Percentiles rank a stretch among this genome's conserved stretches.
Conservation (phyloP, 2,113 vertebrate genomes). For the Tychaedon coryphoeus region DNA sequence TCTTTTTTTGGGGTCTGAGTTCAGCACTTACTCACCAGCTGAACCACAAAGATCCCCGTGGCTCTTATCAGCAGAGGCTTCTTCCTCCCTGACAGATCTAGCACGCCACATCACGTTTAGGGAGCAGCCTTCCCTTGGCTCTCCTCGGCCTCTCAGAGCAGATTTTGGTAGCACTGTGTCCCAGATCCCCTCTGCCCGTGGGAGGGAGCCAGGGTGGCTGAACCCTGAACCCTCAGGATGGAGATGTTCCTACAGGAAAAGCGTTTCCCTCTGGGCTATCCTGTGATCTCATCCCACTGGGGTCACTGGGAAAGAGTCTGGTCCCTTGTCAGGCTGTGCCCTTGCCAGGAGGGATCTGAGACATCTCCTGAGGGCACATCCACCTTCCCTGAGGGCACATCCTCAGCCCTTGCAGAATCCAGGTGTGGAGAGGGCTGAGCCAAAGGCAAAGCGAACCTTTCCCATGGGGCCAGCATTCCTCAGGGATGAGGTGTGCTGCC, state of each 20-base stretch:
- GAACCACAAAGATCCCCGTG: background rate
- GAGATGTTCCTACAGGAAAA: background rate
- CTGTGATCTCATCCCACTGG: background rate
- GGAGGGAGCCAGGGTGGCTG: background rate
- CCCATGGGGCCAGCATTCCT: background rate
- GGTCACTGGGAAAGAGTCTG: background rate
- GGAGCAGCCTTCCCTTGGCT: background rate
- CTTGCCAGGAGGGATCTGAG: background rate
- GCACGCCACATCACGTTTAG: accelerated
- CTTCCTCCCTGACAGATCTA: background rate
- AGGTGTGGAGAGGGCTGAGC: background rate
- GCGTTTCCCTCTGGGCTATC: background rate
- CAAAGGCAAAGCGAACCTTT: background rate
- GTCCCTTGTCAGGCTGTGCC: background rate
- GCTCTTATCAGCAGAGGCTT: background rate
- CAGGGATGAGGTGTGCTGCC: background rate
- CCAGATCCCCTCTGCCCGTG: background rate
- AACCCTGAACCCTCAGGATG: background rate
- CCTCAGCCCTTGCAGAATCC: background rate
- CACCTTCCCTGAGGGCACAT: background rate
- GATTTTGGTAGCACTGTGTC: background rate
- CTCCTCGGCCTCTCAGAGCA: background rate
- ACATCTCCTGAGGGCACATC: background rate
- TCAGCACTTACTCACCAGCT: background rate
- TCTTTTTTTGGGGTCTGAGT: background rate